These are phyloP conservation scores for Diadegma fenestrale DNA, from an alignment of 2,888 invertebrate genomes.

Conservation along the genomic window DNA sequence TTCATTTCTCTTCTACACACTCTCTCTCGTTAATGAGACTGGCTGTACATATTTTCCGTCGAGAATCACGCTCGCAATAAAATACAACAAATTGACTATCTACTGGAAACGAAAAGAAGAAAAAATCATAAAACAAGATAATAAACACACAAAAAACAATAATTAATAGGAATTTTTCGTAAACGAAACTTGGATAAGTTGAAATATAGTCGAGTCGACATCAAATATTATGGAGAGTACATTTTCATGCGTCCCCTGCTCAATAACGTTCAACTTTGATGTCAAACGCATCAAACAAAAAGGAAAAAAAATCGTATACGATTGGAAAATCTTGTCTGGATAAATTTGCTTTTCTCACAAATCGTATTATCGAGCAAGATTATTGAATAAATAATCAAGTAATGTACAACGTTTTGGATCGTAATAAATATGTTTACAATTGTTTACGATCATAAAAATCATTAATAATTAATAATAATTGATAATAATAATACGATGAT, in stretches of 20 bases:
- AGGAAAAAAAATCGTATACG: constrained; percentile 51
- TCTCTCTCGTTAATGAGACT: constrained; percentile 49
- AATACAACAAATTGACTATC: constrained; percentile 80
- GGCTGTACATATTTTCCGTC: constrained; percentile 51
- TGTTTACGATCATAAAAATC: constrained; percentile 59
- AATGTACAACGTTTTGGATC: constrained; percentile 45
- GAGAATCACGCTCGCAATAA: constrained; percentile 61
- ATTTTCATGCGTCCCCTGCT: constrained; percentile 15
- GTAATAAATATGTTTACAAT: constrained; percentile 78
- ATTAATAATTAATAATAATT: constrained; percentile 58
- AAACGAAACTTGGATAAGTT: constrained; percentile 41
- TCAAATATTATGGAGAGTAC: constrained; percentile 24
- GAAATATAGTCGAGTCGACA: constrained; percentile 28
- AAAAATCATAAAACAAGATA: constrained; percentile 71
- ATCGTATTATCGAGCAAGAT: constrained; percentile 25
- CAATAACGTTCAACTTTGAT: constrained; percentile 26
- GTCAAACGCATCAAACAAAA: constrained; percentile 17
- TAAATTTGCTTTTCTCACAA: not conserved
- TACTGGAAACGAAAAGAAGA: constrained; percentile 75
- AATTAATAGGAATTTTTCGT: constrained; percentile 58
- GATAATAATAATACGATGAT: constrained; percentile 61
- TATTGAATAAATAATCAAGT: constrained; percentile 58
- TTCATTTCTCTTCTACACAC: constrained; percentile 52
- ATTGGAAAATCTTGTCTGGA: constrained; percentile 15
- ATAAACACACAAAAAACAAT: constrained; percentile 58